These are phyloP conservation scores for Eciton burchellii DNA, from an alignment of 1,140 invertebrate genomes.

Conservation along the genomic window DNA sequence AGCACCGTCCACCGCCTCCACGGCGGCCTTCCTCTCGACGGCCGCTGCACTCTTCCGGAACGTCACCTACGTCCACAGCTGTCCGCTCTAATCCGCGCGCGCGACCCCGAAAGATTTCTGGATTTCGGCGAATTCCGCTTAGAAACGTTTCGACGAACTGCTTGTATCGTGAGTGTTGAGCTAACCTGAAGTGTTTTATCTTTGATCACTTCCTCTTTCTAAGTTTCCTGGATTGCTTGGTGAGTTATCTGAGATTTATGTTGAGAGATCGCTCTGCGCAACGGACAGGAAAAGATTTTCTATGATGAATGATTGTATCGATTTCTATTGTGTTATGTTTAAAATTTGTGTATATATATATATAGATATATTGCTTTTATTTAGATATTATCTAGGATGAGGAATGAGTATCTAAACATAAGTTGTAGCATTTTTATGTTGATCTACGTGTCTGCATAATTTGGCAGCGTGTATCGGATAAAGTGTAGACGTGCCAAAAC, in stretches of 20 bases:
- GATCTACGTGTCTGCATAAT: not conserved
- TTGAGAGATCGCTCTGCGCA: not conserved
- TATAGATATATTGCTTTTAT: not conserved
- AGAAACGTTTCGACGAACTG: constrained; percentile 13
- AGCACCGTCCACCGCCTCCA: constrained; percentile 82
- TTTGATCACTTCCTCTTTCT: not conserved
- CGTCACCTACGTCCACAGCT: constrained; percentile 91
- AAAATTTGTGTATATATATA: not conserved
- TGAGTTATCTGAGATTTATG: constrained; percentile 5
- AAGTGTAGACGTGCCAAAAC: not conserved
- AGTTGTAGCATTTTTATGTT: not conserved
- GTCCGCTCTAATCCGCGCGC: constrained; percentile 87
- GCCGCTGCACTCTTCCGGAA: constrained; percentile 91
- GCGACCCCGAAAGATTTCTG: not conserved
- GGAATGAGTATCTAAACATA: not conserved
- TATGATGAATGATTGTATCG: not conserved
- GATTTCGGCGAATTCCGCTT: not conserved
- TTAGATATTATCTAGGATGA: not conserved
- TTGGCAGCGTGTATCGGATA: not conserved
- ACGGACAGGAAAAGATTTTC: not conserved
- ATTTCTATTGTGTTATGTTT: constrained; percentile 13
- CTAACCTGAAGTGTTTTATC: constrained; percentile 23
- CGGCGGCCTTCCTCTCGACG: constrained; percentile 86
- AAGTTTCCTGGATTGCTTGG: not conserved
- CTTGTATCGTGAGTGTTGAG: constrained; percentile 35